These are phyloP conservation scores for Drosophila hamatofila DNA, from an alignment of 2,888 invertebrate species.

Conservation along the genomic window DNA sequence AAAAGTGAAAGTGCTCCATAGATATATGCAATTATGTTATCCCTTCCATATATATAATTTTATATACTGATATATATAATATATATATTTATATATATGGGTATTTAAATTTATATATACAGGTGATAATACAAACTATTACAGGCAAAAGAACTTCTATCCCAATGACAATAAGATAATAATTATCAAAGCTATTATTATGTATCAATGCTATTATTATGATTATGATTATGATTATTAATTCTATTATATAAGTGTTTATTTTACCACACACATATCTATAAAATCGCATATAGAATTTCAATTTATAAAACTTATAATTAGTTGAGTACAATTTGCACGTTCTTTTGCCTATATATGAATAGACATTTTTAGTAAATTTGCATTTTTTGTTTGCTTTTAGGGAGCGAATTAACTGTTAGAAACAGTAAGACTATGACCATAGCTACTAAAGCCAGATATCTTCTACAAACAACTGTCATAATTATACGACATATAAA, in stretches of 20 bases:
- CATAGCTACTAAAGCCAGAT: conserved; percentile 20
- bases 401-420: conserved; percentile 41
- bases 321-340: conserved; percentile 28
- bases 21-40: conserved; percentile 33
- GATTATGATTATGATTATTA: conserved; percentile 23
- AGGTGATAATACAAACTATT: conserved; percentile 27
- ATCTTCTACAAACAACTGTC: conserved; percentile 9
- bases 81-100: conserved; percentile 17
- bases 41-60: conserved; percentile 22
- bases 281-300: conserved; percentile 10
- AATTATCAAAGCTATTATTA: conserved; percentile 23
- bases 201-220: conserved; percentile 17
- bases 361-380: conserved; percentile 38
- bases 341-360: conserved; percentile 27
- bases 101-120: conserved; percentile 21
- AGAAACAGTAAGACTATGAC: conserved; percentile 37
- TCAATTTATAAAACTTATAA: conserved; percentile 17
- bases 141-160: conserved; percentile 39
- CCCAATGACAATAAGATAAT: conserved; percentile 71
- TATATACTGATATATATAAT: conserved; percentile 17
- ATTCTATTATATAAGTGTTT: conserved; percentile 46
- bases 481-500: not conserved
- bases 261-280: conserved; percentile 46
- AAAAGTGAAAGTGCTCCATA: conserved; percentile 44
- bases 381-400: conserved; percentile 66